Base-by-base conservation (phyloP, 2,888 invertebrate species). In the Mechanitis mazaeus region DNA sequence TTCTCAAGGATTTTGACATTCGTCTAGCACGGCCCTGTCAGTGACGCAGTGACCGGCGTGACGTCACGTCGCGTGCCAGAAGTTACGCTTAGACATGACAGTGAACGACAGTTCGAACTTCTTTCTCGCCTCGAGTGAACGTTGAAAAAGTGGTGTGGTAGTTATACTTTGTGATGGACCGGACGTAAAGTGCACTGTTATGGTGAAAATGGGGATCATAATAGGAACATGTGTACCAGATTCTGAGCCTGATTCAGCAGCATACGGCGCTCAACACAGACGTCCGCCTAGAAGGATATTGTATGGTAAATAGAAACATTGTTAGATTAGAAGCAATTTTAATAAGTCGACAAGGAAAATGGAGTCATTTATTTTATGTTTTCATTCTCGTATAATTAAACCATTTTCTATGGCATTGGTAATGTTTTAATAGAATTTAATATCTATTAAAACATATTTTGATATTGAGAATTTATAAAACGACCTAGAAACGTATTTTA, bases 141-240 rank as follows among this genome's bases (percentile, higher is more conserved):
- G 70, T 50, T 57, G 45, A 60, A 54, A 9, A 42, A 42, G 42
- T 42, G 9, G 42, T 9, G 9, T 42, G 9, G 28, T 28, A 31
- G 50, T 31, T 63, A 64, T 58, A 67, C 69, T 66, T 65, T 61
- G 69, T 69, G 69, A 70, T 71, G 68, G 53, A 45, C 6, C 69
- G 69, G 71, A 72, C 65, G 68, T 75, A 73, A 54, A 60, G 76
- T 74, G 59, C 66, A 68, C 73, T 77, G 81, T 75, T 72, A 82
- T 79, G 81, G 80, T 77, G 77, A 78, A 68, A 72, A 94, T 94
- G 94, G 94, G 94, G 70, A 93, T 94, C 79, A 93, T 94, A 71
- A 93, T 94, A 69, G 94, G 94, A 72, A 93, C 94, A 59, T 94
- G 94, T 80, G 93, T 94, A 78, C 93, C 94, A 64, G 93, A 93